Evolutionary conservation across 2,888 invertebrate genomes (phyloP).

Genomic region (Entomobrya multifasciata): DNA sequence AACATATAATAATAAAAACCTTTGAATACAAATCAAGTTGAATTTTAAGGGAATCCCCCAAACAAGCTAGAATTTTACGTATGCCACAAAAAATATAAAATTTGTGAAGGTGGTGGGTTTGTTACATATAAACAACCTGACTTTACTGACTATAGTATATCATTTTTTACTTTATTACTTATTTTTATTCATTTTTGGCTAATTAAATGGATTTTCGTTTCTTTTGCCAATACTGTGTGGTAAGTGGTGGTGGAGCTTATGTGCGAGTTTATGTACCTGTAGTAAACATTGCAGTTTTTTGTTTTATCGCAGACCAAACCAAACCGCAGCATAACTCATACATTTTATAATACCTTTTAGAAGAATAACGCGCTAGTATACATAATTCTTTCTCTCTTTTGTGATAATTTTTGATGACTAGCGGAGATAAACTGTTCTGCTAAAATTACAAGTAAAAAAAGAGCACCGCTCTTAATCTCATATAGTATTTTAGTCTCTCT

Average conservation of each 20-base stretch:
- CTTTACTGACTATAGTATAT: no score
- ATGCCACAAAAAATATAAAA: background rate
- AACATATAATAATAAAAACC: background rate
- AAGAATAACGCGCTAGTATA: constrained; percentile 14
- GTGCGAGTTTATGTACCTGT: no score
- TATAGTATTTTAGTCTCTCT: background rate
- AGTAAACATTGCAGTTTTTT: no score
- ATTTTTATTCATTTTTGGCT: constrained; percentile 51
- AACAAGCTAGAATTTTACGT: background rate
- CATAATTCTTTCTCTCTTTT: constrained; percentile 24
- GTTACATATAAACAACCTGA: background rate
- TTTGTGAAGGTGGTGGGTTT: background rate
- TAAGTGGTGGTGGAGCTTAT: constrained; percentile 4
- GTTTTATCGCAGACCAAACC: no score
- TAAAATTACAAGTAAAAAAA: constrained; percentile 22
- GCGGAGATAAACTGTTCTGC: constrained; percentile 34
- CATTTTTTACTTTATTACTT: constrained; percentile 16
- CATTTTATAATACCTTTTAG: background rate
- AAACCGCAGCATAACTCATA: background rate
- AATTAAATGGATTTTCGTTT: constrained; percentile 60
- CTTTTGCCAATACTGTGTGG: constrained; percentile 39
- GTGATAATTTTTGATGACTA: constrained; percentile 50
- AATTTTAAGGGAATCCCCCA: constrained; percentile 26
- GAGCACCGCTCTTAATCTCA: constrained; percentile 28
- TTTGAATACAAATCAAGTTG: constrained; percentile 20